Base-by-base conservation (phyloP, 2,888 invertebrate species). In the Nephrotoma appendiculata region DNA sequence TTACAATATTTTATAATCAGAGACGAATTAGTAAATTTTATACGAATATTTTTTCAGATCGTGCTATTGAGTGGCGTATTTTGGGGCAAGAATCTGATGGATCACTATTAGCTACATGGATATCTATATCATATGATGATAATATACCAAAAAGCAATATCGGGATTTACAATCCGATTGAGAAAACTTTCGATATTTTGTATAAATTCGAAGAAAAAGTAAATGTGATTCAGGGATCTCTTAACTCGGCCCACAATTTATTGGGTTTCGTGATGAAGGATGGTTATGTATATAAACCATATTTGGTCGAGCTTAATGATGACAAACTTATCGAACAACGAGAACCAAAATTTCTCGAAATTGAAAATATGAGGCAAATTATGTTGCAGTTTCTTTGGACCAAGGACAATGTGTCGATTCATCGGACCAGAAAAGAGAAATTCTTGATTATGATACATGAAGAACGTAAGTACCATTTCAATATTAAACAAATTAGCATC, bases 51-150 rank as follows among this genome's bases (percentile, higher is more conserved):
- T 31, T 45, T 86, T 4, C 90, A 95, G 94, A 93, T 88, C 93
- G 93, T 90, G 95, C 95, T 0, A 93, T 94, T 88, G 95, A 96
- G 92, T 96, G 96, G 96, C 94, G 96, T 87, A 92, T 96, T 87
- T 91, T 97, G 88, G 96, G 96, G 0, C 96, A 96, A 91, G 96
- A 97, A 90, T 95, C 95, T 90, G 95, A 96, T 90, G 95, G 95
- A 2, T 94, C 94, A 0, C 92, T 96, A 89, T 90, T 96, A 43
- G 92, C 96, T 45, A 94, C 95, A 42, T 96, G 96, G 96, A 86
- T 92, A 86, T 92, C 92, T 83, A 89, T 89, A n/a, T 89, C 89
- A 42, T 91, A 92, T 87, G 90, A 91, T 9, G 89, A 92, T 52
- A 91, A 91, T 87, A 89, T 89, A 4, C 89, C 89, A 0, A 89